phyloP scores from a whole-genome alignment of 2,797 vertebrate species.

The Huso huso region DNA sequence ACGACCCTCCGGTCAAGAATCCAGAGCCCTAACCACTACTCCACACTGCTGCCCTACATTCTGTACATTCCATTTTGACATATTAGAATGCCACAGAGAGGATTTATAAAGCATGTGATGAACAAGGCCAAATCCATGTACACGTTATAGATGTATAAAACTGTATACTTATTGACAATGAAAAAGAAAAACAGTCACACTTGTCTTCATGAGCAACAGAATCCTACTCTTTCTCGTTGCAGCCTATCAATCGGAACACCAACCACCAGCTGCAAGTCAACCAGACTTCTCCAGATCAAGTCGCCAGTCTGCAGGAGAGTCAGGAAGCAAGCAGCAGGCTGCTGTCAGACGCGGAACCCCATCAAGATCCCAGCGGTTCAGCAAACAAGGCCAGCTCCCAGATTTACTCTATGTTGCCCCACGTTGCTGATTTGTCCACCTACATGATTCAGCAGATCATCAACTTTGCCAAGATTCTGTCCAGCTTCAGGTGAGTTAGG shows the following conservation, averaged over 20 bases:
- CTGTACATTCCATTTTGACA: too few relatives aligned
- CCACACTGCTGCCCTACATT: too few relatives aligned
- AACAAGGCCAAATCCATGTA: too few relatives aligned
- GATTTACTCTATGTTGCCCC: slow-evolving; percentile 49
- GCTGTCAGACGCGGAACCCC: not conserved
- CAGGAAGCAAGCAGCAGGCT: slow-evolving; percentile 1
- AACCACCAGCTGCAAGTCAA: slow-evolving; percentile 17
- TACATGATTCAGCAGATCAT: slow-evolving; percentile 61
- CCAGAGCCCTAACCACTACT: too few relatives aligned
- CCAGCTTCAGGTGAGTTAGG: slow-evolving; percentile 42
- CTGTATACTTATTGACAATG: too few relatives aligned
- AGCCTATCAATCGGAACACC: slow-evolving; percentile 15
- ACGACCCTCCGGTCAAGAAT: too few relatives aligned
- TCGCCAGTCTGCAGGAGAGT: not conserved
- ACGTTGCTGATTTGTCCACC: slow-evolving; percentile 50
- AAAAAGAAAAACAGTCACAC: too few relatives aligned
- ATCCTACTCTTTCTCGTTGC: slow-evolving; percentile 15
- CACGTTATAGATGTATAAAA: too few relatives aligned
- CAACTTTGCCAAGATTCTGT: slow-evolving; percentile 49
- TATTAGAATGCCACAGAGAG: too few relatives aligned
- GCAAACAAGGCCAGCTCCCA: not conserved
- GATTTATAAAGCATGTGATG: too few relatives aligned
- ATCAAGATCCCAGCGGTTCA: too few relatives aligned
- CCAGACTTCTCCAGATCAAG: slow-evolving; percentile 1
- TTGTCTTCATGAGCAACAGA: slow-evolving; percentile 22